Percentiles rank a stretch among this genome's conserved stretches.
Conservation (phyloP, 2,797 vertebrate genomes). For the Falco novaeseelandiae region DNA sequence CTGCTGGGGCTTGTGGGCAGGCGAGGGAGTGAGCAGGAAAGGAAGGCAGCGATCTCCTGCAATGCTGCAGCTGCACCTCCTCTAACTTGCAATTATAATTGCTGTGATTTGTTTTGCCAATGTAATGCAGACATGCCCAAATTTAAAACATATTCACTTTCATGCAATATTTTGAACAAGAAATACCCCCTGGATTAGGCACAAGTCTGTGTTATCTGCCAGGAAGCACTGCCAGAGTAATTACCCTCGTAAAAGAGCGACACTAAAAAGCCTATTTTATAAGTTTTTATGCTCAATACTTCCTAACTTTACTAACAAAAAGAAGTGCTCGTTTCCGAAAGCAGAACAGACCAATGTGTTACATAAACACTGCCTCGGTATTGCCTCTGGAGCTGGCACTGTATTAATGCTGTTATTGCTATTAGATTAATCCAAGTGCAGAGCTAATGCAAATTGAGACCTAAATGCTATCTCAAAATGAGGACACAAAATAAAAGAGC, state of each 20-base stretch:
- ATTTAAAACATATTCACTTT: constrained; percentile 71
- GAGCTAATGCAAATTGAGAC: constrained; percentile 46
- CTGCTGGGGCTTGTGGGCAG: background rate
- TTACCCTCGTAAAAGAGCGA: background rate
- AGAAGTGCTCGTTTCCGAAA: constrained; percentile 5
- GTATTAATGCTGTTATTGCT: background rate
- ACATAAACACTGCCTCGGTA: constrained; percentile 2
- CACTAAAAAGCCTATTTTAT: background rate
- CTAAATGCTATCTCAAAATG: constrained; percentile 26
- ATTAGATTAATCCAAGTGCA: constrained; percentile 50
- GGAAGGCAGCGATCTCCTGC: background rate
- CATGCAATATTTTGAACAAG: constrained; percentile 80
- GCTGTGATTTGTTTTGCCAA: constrained; percentile 84
- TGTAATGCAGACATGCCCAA: constrained; percentile 83
- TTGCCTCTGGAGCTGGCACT: constrained; percentile 30
- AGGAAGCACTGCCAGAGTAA: constrained; percentile 23
- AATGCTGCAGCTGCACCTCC: background rate
- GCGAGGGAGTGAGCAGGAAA: background rate
- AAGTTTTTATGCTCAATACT: background rate
- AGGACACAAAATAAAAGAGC: constrained; percentile 10
- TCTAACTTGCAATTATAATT: background rate
- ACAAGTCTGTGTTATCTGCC: constrained; percentile 79
- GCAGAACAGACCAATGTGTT: background rate
- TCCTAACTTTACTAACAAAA: constrained; percentile 3
- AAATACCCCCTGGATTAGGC: constrained; percentile 82